These are phyloP conservation scores for Pocillopora verrucosa DNA, from an alignment of 64 coral and sea anemone species.

Conservation along the genomic window DNA sequence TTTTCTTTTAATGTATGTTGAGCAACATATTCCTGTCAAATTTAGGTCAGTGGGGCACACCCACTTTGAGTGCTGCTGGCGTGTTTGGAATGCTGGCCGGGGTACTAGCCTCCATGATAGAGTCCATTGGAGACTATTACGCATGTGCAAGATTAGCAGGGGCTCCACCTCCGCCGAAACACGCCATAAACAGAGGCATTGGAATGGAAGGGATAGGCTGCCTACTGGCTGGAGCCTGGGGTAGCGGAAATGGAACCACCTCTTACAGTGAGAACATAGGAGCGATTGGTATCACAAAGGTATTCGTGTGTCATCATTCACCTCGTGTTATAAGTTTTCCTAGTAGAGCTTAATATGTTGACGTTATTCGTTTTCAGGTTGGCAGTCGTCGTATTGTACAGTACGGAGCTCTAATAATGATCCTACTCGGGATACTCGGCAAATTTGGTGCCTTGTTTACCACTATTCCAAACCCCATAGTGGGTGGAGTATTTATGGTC, in stretches of 20 bases:
- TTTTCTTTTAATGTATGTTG: too few species aligned
- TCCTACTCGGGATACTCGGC: conserved; percentile 10
- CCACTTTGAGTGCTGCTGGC: conserved; percentile 42
- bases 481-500: conserved; percentile 46
- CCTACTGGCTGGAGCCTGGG: conserved; percentile 44
- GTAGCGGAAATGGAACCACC: conserved; percentile 64
- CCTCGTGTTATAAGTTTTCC: not conserved
- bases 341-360: not conserved
- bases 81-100: conserved; percentile 64
- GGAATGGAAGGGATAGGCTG: conserved; percentile 61
- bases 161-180: conserved; percentile 59
- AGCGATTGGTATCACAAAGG: conserved; percentile 71
- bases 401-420: conserved; percentile 15
- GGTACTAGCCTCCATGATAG: conserved; percentile 60
- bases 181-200: conserved; percentile 65
- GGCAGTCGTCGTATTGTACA: conserved; percentile 40
- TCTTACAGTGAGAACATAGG: conserved; percentile 76
- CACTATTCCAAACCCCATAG: conserved; percentile 42
- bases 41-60: conserved; percentile 47
- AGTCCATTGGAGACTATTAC: conserved; percentile 78
- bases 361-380: conserved; percentile 10
- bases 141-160: conserved; percentile 64
- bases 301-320: not conserved
- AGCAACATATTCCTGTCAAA: not conserved
- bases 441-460: conserved; percentile 49